Conservation (phyloP, 2,888 invertebrate genomes). For the Physocephala rufipes region DNA sequence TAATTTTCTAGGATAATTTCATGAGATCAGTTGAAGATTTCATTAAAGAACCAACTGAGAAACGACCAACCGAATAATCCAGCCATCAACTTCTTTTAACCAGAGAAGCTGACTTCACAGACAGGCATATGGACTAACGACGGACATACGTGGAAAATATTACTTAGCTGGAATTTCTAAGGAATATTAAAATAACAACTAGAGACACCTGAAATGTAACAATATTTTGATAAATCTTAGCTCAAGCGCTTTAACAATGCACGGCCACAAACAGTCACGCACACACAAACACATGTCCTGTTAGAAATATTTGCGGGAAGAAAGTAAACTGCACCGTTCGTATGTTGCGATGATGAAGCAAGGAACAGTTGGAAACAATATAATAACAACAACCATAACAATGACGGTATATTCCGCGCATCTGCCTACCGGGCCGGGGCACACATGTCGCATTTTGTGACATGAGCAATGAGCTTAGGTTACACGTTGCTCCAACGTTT, state of each 20-base stretch:
- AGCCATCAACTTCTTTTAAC: too few species aligned
- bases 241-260: slow-evolving; percentile 13
- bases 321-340: neutral
- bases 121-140: neutral
- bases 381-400: neutral
- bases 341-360: neutral
- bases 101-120: neutral
- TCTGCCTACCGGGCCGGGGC: neutral
- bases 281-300: neutral
- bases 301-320: neutral
- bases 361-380: slow-evolving; percentile 12
- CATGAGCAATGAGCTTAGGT: slow-evolving; percentile 38
- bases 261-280: neutral
- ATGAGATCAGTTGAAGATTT: too few species aligned
- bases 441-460: slow-evolving; percentile 37
- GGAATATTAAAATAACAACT: slow-evolving; percentile 31
- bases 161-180: slow-evolving; percentile 12
- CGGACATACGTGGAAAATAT: neutral
- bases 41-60: too few species aligned
- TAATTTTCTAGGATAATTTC: too few species aligned
- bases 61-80: too few species aligned
- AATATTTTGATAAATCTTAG: slow-evolving; percentile 54
- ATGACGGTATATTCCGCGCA: neutral
- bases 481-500: slow-evolving; percentile 25
- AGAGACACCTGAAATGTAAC: slow-evolving; percentile 48